phyloP scores from a whole-genome alignment of 2,888 invertebrate species.

The Atethmia centrago region DNA sequence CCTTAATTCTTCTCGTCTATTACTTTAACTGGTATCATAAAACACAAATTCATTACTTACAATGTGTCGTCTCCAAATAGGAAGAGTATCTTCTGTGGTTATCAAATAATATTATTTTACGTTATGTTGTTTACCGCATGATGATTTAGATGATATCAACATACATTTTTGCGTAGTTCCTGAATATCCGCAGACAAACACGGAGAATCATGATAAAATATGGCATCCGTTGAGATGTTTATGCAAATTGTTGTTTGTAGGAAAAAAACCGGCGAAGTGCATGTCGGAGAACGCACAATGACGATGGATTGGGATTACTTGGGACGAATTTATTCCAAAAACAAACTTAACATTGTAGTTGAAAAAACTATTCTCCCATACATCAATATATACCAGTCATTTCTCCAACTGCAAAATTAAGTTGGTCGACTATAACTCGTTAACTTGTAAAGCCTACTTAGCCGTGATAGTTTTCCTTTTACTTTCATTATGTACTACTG shows the following conservation, averaged over 20 bases:
- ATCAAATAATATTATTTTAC: slow-evolving; percentile 53
- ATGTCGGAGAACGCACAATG: no score
- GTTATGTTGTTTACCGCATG: slow-evolving; percentile 57
- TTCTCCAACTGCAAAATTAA: no score
- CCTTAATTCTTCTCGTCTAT: slow-evolving; percentile 18
- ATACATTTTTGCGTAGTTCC: slow-evolving; percentile 56
- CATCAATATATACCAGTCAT: no score
- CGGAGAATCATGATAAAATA: slow-evolving; percentile 53
- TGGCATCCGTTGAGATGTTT: slow-evolving; percentile 47
- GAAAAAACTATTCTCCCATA: no score
- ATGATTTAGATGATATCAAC: slow-evolving; percentile 68
- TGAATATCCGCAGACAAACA: slow-evolving; percentile 40
- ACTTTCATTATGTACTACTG: no score
- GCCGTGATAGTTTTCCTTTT: no score
- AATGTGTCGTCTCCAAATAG: slow-evolving; percentile 34
- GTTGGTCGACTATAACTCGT: no score
- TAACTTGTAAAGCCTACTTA: no score
- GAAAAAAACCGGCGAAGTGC: neutral
- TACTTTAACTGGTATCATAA: slow-evolving; percentile 39
- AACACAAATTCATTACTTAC: slow-evolving; percentile 47
- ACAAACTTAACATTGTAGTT: no score
- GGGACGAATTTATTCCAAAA: no score
- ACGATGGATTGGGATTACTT: no score
- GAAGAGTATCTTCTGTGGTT: slow-evolving; percentile 25
- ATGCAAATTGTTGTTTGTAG: slow-evolving; percentile 44